Evolutionary conservation across 1,140 invertebrate genomes (phyloP).

Genomic region (Zaprionus ornatus): DNA sequence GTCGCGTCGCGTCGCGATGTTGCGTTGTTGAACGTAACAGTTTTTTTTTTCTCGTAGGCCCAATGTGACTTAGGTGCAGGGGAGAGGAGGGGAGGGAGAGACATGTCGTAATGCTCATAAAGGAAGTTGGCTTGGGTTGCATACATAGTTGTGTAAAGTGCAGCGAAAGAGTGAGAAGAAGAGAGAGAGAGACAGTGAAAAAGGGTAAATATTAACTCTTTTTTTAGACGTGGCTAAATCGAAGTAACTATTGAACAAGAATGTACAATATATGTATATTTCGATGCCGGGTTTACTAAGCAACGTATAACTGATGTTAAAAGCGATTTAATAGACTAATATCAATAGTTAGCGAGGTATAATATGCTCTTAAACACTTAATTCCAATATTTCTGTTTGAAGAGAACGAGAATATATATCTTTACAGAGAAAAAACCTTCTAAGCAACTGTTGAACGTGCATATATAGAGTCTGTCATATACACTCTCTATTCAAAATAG

Average conservation of each 20-base stretch:
- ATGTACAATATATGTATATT: background rate
- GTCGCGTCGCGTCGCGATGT: constrained; percentile 6
- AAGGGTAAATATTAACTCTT: background rate
- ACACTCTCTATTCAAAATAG: no score
- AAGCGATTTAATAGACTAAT: no score
- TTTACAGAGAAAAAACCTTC: no score
- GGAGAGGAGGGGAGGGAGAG: background rate
- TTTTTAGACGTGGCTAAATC: background rate
- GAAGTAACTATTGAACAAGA: background rate
- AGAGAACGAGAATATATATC: no score
- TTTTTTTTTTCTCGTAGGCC: constrained; percentile 15
- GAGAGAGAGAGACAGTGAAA: no score
- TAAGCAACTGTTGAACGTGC: no score
- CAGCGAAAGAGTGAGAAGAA: background rate
- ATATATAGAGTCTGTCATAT: no score
- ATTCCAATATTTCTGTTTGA: no score
- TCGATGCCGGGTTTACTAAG: no score
- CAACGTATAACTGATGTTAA: background rate
- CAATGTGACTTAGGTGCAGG: background rate
- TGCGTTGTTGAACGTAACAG: constrained; percentile 63
- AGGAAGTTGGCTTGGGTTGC: constrained; percentile 46
- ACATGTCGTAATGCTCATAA: constrained; percentile 63
- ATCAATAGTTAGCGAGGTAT: no score
- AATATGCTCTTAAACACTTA: no score
- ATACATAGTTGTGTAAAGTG: constrained; percentile 5